A percentile compares a stretch with the other conserved stretches of the same genome.
Conservation (phyloP, 2,888 invertebrate species). For the Teinopalpus imperialis region DNA sequence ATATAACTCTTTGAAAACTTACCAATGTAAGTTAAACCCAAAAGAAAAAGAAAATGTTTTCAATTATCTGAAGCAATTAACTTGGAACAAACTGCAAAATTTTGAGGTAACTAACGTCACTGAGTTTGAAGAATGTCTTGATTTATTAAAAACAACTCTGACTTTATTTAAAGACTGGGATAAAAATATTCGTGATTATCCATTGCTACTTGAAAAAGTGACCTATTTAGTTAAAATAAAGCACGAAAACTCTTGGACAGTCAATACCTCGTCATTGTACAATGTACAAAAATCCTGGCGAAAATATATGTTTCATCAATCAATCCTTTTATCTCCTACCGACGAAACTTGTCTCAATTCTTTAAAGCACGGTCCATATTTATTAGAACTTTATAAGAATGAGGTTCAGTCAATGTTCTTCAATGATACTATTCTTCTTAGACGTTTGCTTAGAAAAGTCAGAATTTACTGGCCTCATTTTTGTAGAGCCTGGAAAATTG, state of each 20-base stretch:
- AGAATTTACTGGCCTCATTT: constrained; percentile 56
- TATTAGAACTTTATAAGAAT: constrained; percentile 41
- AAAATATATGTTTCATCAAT: constrained; percentile 56
- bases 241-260: constrained; percentile 43
- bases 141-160: constrained; percentile 35
- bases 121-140: constrained; percentile 29
- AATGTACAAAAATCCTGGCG: constrained; percentile 59
- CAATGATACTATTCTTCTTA: constrained; percentile 41
- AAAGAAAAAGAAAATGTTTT: constrained; percentile 46
- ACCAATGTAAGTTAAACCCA: constrained; percentile 36
- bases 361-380: constrained; percentile 55
- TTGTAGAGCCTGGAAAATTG: constrained; percentile 41
- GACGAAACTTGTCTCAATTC: constrained; percentile 55
- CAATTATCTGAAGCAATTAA: constrained; percentile 38
- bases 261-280: constrained; percentile 44
- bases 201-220: constrained; percentile 46
- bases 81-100: constrained; percentile 33
- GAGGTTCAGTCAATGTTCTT: constrained; percentile 41
- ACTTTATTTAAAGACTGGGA: constrained; percentile 50
- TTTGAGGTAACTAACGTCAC: constrained; percentile 33
- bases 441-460: constrained; percentile 46
- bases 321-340: constrained; percentile 45
- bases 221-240: constrained; percentile 44
- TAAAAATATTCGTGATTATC: constrained; percentile 47
- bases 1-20: constrained; percentile 37